Conservation (phyloP, 2,797 vertebrate genomes). For the Triplophysa bombifrons region DNA sequence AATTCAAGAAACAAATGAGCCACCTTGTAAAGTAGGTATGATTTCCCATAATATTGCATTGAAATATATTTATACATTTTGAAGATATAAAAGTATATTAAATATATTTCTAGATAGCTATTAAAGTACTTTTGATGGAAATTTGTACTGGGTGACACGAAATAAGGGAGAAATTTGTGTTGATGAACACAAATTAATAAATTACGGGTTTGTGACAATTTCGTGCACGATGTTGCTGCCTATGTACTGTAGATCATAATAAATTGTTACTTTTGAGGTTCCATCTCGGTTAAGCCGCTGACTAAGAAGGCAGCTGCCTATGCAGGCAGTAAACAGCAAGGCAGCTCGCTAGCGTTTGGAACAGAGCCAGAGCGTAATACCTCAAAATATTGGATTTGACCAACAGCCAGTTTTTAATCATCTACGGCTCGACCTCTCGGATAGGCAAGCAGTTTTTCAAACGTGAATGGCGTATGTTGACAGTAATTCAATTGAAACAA, state of each 20-base stretch:
- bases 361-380: neutral
- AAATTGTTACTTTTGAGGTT: neutral
- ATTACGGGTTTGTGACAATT: no score
- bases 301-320: neutral
- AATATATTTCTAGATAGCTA: no score
- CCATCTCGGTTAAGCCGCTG: neutral
- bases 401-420: constrained; percentile 21
- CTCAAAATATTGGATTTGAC: constrained; percentile 8
- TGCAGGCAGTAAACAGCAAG: constrained; percentile 5
- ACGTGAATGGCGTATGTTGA: constrained; percentile 25
- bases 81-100: no score
- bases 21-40: no score
- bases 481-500: constrained; percentile 9
- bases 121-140: no score
- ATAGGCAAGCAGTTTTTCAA: neutral
- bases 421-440: neutral
- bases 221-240: neutral
- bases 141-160: no score
- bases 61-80: no score
- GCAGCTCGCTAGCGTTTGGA: constrained; percentile 18
- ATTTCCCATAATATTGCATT: no score
- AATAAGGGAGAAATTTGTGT: no score
- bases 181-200: no score
- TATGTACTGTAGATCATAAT: neutral
- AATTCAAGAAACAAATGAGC: no score